Conservation (phyloP, 1,140 invertebrate species). For the Odontomachus brunneus region DNA sequence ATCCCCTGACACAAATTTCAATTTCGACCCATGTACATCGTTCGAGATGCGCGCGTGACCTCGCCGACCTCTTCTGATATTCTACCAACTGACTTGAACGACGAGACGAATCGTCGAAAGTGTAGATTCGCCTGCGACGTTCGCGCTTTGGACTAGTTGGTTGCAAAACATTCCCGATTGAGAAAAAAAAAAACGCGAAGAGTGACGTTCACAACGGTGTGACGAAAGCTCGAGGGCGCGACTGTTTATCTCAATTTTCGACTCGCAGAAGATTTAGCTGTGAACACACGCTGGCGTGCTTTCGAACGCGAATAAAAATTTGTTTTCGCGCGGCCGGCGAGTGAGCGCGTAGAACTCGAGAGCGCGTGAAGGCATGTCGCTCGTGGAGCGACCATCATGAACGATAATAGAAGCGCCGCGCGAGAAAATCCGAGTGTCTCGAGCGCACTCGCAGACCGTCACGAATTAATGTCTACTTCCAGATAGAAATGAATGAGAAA, state of each 20-base stretch:
- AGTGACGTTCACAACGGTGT: constrained; percentile 3
- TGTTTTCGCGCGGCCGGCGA: neutral
- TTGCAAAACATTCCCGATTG: constrained; percentile 58
- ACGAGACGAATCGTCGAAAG: constrained; percentile 77
- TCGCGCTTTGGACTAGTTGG: constrained; percentile 64
- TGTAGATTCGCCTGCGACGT: constrained; percentile 76
- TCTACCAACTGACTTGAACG: constrained; percentile 80
- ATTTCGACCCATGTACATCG: constrained; percentile 65
- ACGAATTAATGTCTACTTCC: neutral
- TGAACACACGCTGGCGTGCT: neutral
- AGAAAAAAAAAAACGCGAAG: constrained; percentile 59
- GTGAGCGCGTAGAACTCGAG: neutral
- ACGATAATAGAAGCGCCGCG: neutral
- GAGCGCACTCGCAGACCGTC: constrained; percentile 36
- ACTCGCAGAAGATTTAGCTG: neutral
- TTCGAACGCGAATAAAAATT: too few relatives aligned
- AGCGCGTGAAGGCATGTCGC: neutral
- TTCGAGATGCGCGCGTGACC: constrained; percentile 7
- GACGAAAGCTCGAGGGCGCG: too few relatives aligned
- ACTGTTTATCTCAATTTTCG: neutral
- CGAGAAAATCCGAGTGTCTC: neutral
- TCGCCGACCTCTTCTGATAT: constrained; percentile 80
- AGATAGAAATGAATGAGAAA: constrained; percentile 27
- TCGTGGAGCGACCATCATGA: neutral
- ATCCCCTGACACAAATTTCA: constrained; percentile 52